These are phyloP conservation scores for Temnothorax nylanderi DNA, from an alignment of 1,140 invertebrate species.

Conservation along the genomic window DNA sequence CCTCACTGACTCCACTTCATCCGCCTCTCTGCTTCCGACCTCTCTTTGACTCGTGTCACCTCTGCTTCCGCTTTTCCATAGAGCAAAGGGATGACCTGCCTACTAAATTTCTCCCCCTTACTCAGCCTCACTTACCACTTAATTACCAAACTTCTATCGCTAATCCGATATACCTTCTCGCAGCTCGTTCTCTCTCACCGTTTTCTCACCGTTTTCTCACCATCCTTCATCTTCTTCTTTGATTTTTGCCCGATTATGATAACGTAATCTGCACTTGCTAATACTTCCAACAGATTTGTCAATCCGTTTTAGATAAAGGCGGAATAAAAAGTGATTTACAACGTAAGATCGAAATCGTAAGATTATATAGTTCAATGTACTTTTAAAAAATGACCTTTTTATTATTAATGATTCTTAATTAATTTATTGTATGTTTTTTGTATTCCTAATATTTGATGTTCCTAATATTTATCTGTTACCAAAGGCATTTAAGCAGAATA, in stretches of 20 bases:
- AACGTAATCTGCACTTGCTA: not conserved
- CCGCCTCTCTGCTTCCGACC: not conserved
- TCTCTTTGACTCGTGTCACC: constrained; percentile 30
- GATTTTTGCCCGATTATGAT: constrained; percentile 8
- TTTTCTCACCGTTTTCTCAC: constrained; percentile 24
- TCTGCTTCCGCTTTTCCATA: constrained; percentile 24
- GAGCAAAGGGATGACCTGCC: constrained; percentile 11
- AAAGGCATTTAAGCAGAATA: not conserved
- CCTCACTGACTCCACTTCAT: not conserved
- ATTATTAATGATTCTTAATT: constrained; percentile 7
- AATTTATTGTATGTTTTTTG: not conserved
- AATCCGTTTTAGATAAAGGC: not conserved
- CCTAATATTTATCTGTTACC: not conserved
- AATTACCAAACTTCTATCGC: constrained; percentile 76
- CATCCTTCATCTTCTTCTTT: not conserved
- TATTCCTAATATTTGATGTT: not conserved
- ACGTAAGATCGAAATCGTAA: not conserved
- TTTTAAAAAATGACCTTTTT: not conserved
- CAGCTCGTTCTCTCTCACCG: not conserved
- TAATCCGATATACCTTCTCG: constrained; percentile 63
- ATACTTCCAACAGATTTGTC: not conserved
- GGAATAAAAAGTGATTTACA: not conserved
- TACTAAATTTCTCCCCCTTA: constrained; percentile 34
- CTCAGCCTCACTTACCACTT: constrained; percentile 67
- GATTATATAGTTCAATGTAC: not conserved